phyloP scores from a whole-genome alignment of 2,888 invertebrate genomes.

The Isotomurus palustris region DNA sequence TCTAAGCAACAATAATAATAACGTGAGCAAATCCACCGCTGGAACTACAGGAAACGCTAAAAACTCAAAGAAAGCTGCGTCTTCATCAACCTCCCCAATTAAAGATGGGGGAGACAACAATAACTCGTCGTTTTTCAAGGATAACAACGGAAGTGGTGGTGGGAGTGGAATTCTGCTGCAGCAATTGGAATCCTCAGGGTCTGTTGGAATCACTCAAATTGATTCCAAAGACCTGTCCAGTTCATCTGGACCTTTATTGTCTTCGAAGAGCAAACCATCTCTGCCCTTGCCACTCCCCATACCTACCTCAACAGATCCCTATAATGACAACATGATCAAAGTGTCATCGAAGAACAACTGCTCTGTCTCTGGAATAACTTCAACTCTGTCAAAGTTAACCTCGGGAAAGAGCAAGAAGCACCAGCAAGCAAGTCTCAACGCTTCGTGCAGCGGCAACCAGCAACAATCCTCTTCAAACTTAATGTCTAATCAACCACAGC shows the following conservation, averaged over 20 bases:
- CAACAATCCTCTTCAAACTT: not conserved
- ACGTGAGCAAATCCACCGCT: no score
- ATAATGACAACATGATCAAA: slow-evolving; percentile 12
- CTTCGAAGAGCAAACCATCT: no score
- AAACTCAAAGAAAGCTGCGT: no score
- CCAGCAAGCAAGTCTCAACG: no score
- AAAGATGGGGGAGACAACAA: slow-evolving; percentile 36
- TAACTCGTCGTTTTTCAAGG: slow-evolving; percentile 44
- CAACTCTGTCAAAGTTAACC: slow-evolving; percentile 14
- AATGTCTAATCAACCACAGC: slow-evolving; percentile 11
- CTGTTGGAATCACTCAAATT: not conserved
- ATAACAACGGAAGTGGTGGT: slow-evolving; percentile 32
- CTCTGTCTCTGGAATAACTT: slow-evolving; percentile 23
- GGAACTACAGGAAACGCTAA: slow-evolving; percentile 17
- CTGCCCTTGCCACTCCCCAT: no score
- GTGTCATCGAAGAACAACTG: slow-evolving; percentile 24
- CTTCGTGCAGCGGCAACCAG: slow-evolving; percentile 6
- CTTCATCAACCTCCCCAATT: not conserved
- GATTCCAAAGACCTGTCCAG: no score
- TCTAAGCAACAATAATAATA: not conserved
- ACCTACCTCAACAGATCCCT: no score
- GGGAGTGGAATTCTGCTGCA: slow-evolving; percentile 4
- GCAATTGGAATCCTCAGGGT: not conserved
- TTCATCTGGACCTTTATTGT: no score
- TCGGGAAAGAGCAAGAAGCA: slow-evolving; percentile 2